Percentiles rank a stretch among this genome's conserved stretches.
phyloP scores from a whole-genome alignment of 2,888 invertebrate genomes.

The Charanyca ferruginea region DNA sequence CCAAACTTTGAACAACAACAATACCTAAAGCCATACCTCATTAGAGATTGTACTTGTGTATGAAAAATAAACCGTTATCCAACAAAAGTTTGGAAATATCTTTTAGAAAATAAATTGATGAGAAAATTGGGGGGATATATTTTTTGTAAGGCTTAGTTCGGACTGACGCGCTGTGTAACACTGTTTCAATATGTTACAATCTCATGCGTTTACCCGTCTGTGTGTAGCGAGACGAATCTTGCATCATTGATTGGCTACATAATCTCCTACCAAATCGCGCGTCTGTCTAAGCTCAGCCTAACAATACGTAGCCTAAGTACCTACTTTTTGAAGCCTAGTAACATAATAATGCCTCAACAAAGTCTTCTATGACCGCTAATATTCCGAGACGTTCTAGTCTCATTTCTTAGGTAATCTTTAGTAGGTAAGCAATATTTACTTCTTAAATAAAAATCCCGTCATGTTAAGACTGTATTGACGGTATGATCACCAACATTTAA shows the following conservation, averaged over 20 bases:
- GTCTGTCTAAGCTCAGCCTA: background rate
- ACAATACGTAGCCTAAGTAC: slow-evolving; percentile 13
- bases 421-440: slow-evolving; percentile 1
- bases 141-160: slow-evolving; percentile 21
- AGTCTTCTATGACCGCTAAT: slow-evolving; percentile 22
- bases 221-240: background rate
- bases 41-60: slow-evolving; percentile 70
- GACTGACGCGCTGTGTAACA: background rate
- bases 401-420: slow-evolving; percentile 19
- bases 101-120: slow-evolving; percentile 48
- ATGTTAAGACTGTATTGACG: too few relatives aligned
- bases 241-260: background rate
- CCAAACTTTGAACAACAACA: slow-evolving; percentile 78
- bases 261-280: background rate
- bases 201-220: background rate
- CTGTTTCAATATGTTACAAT: background rate
- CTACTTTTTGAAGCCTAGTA: slow-evolving; percentile 28
- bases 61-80: slow-evolving; percentile 59
- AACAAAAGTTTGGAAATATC: slow-evolving; percentile 51
- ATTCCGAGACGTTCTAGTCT: slow-evolving; percentile 14
- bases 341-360: slow-evolving; percentile 22
- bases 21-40: slow-evolving; percentile 76
- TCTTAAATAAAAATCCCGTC: background rate
- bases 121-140: slow-evolving; percentile 21
- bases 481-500: too few relatives aligned